Conservation (phyloP, 2,797 vertebrate genomes). For the Lacerta bilineata region DNA sequence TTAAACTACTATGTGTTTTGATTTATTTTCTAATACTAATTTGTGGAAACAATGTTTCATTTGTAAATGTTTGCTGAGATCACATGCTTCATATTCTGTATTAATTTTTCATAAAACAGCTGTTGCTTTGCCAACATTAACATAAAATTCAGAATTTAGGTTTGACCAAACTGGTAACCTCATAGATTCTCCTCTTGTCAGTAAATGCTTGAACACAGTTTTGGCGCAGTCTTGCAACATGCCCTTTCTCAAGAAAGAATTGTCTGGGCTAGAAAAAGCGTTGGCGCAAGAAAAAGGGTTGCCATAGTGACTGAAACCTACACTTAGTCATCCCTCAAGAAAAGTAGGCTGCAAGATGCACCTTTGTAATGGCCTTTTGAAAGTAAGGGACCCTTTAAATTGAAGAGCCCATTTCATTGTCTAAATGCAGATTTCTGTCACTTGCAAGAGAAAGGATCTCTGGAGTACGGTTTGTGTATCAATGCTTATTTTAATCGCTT, state of each 20-base stretch:
- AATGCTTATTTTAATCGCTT: conserved; percentile 80
- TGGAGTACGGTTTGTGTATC: conserved; percentile 77
- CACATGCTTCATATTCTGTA: accelerated
- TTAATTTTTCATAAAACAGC: conserved; percentile 31
- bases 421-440: conserved; percentile 81
- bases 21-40: conserved; percentile 12
- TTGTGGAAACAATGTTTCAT: not conserved
- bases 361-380: conserved; percentile 79
- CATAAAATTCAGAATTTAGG: conserved; percentile 60
- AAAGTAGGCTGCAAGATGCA: conserved; percentile 77
- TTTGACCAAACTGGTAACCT: conserved; percentile 74
- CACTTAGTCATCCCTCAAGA: conserved; percentile 77
- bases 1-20: not conserved
- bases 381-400: conserved; percentile 78
- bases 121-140: conserved; percentile 47
- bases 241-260: conserved; percentile 77
- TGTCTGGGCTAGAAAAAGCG: conserved; percentile 76
- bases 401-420: conserved; percentile 80
- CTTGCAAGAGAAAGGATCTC: conserved; percentile 76
- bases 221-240: conserved; percentile 75
- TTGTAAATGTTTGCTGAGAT: conserved; percentile 12
- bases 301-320: conserved; percentile 79
- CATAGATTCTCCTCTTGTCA: conserved; percentile 73
- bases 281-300: conserved; percentile 80
- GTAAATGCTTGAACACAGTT: conserved; percentile 71